A percentile compares a stretch with the other conserved stretches of the same genome.
phyloP scores from a whole-genome alignment of 2,113 vertebrate genomes.

The Lynx canadensis region DNA sequence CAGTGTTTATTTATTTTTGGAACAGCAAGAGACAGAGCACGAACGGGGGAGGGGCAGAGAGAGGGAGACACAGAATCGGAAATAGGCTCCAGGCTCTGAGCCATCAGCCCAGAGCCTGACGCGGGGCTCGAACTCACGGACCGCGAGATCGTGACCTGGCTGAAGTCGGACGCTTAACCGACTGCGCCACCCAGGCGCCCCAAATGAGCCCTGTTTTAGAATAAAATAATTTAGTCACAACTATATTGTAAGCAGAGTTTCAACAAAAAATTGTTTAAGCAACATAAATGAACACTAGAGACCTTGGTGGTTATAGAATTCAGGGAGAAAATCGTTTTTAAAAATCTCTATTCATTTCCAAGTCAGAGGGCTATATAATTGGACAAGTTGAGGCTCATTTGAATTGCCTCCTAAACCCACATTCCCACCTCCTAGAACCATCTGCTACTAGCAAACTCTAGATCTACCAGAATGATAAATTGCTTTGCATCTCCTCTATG shows the following conservation, averaged over 20 bases:
- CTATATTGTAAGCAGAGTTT: not conserved
- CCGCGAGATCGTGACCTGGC: too few species aligned
- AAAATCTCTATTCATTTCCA: conserved; percentile 28
- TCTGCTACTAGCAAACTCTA: conserved; percentile 50
- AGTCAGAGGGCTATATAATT: not conserved
- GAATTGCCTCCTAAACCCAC: conserved; percentile 29
- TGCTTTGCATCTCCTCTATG: conserved; percentile 51
- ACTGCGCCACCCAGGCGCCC: too few species aligned
- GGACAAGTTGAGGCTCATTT: conserved; percentile 50
- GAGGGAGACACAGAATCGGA: too few species aligned
- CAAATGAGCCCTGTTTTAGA: conserved; percentile 4
- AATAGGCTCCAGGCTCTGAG: too few species aligned
- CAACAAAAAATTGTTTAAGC: not conserved
- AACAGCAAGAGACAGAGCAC: too few species aligned
- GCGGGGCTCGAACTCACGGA: too few species aligned
- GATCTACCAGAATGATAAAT: conserved; percentile 65
- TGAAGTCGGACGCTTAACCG: too few species aligned
- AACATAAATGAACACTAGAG: not conserved
- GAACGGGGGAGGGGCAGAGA: too few species aligned
- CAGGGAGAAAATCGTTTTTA: not conserved
- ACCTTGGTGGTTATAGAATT: not conserved
- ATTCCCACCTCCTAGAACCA: conserved; percentile 5
- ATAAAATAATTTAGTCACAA: conserved; percentile 44
- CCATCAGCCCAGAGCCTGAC: too few species aligned
- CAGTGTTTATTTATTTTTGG: too few species aligned